Conservation (phyloP, 2,113 vertebrate species). For the Bubo scandiacus region DNA sequence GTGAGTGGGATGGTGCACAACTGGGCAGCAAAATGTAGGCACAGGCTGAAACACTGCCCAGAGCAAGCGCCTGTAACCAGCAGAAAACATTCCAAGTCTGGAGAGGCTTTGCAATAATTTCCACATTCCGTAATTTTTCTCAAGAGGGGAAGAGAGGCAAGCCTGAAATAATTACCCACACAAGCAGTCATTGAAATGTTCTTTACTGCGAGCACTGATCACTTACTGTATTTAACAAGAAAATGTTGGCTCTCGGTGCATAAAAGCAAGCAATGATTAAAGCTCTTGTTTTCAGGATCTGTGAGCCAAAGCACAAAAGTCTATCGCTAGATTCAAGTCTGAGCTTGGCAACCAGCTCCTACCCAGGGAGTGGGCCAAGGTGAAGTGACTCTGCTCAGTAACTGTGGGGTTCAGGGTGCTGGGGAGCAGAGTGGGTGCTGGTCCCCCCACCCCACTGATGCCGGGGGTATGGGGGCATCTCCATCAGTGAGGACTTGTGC, state of each 20-base stretch:
- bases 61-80: rapidly evolving
- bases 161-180: constrained; percentile 53
- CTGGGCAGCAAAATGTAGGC: neutral
- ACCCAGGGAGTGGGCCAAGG: neutral
- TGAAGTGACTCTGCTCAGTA: neutral
- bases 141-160: constrained; percentile 37
- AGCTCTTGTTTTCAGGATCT: constrained; percentile 41
- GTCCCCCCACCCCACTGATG: rapidly evolving
- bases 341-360: constrained; percentile 12
- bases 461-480: neutral
- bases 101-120: constrained; percentile 39
- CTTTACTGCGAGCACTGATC: constrained; percentile 22
- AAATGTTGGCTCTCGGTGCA: neutral
- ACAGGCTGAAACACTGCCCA: neutral
- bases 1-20: rapidly evolving
- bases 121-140: constrained; percentile 39
- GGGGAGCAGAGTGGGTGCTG: neutral
- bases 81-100: neutral
- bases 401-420: neutral
- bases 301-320: constrained; percentile 43
- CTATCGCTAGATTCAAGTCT: neutral
- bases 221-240: constrained; percentile 52
- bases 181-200: constrained; percentile 38
- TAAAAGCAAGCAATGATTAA: constrained; percentile 52
- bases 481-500: rapidly evolving